Evolutionary conservation across 2,113 vertebrate genomes (phyloP), one percentile per base, ranked within the genome.

Genomic region (Phainopepla nitens): DNA sequence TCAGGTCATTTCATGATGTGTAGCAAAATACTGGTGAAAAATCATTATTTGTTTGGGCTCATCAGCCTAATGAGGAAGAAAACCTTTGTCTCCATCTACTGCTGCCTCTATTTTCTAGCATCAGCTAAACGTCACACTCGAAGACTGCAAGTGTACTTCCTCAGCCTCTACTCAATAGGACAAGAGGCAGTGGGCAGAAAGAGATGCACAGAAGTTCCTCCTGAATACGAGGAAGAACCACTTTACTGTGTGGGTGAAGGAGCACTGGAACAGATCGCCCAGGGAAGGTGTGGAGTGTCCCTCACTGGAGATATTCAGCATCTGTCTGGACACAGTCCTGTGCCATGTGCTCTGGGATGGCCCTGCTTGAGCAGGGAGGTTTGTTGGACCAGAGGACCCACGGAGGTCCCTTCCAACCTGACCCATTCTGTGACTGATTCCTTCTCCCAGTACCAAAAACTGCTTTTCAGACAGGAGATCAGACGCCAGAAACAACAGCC

Each of bases 171-270:
- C 6, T 70, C 41, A 56, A 12, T 4, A 35, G 23, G 25, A 61
- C 31, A 62, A 54, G 35, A 62, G 10, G 25, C 54, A 36, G 21
- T 1, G 8, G 25, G 25, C 41, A 83, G 25, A 69, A 77, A 49
- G 0, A 0, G 49, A 49, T 8, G 41, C 31, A 62, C 56, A 49
- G 15, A 69, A 49, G 49, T 42, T 77, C 41, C 62, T 42, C 31
- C 31, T 49, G 62, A 83, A 23, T 6, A 61, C 0, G 0, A 47
- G n/a, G 29, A 69, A 61, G 47, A 69, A 49, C 21, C 7, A 9
- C 50, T 51, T 42, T 5, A 62, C 41, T 36, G 56, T 42, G 35
- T 1, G 1, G 12, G 18, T 62, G 54, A 61, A 5, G 0, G 3
- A 45, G 20, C n/a, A 47, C 17, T 11, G 25, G 47, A 27, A 62